A percentile compares a stretch with the other conserved stretches of the same genome.
Conservation (phyloP, 2,797 vertebrate species). For the Brotula barbata region DNA sequence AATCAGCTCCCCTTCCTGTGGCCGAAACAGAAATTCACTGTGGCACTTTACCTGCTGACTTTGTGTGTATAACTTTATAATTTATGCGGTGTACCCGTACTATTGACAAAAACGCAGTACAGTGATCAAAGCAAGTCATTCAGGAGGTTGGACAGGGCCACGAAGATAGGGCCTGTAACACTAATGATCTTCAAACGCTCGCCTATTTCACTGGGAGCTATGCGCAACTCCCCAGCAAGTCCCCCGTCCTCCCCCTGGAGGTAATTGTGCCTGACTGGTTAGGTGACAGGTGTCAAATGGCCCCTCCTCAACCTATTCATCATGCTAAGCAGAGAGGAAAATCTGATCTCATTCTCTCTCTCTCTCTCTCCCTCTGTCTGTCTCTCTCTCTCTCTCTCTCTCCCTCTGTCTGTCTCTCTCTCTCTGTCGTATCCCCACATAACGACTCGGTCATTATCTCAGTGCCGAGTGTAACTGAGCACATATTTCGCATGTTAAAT, state of each 20-base stretch:
- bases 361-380: conserved; percentile 20
- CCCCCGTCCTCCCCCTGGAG: conserved; percentile 75
- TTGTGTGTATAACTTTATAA: conserved; percentile 81
- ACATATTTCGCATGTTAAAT: conserved; percentile 32
- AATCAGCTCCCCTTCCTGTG: conserved; percentile 63
- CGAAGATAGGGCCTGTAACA: conserved; percentile 82
- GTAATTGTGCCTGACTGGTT: conserved; percentile 81
- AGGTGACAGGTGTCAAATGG: conserved; percentile 83
- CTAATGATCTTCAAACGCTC: conserved; percentile 84
- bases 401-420: too few relatives aligned
- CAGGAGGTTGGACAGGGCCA: conserved; percentile 81
- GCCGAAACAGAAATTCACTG: conserved; percentile 57
- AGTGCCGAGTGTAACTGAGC: conserved; percentile 17
- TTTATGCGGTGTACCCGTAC: conserved; percentile 77
- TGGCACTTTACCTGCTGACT: conserved; percentile 81
- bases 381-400: conserved; percentile 2
- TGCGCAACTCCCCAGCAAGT: conserved; percentile 75
- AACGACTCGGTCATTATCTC: conserved; percentile 48
- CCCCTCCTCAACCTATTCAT: conserved; percentile 77
- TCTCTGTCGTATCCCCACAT: conserved; percentile 50
- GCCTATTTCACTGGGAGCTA: conserved; percentile 78
- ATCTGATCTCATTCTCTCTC: conserved; percentile 54
- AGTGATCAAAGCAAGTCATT: conserved; percentile 80
- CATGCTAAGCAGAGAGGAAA: conserved; percentile 75
- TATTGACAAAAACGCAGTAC: conserved; percentile 78